Evolutionary conservation across 2,888 invertebrate species (phyloP), one percentile per base, ranked within the genome.

Genomic region (Philhelius pedissequus): DNA sequence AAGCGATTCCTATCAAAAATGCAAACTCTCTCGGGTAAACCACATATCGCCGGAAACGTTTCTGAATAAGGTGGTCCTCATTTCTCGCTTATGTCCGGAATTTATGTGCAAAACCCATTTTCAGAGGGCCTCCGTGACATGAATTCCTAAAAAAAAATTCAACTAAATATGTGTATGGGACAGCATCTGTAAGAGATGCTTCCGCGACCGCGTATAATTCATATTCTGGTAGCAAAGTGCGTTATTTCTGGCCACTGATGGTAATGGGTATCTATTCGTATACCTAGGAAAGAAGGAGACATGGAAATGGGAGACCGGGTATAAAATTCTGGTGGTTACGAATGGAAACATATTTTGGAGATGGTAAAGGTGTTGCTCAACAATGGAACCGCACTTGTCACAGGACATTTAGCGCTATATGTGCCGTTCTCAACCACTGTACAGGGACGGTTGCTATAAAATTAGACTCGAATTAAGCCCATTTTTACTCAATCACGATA

Each of bases 61-160:
- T 25, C 40, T 40, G 60, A 60, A 25, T 15, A 22, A 27, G 60
- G 38, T 60, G 60, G 60, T 11, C 40, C 38, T 60, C 60, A 15
- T 60, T 60, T 60, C 25, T 60, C 60, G 60, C 15, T 25, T 60
- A 60, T 60, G 60, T 60, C 20, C 15, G 58, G 52, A 77, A 82
- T 82, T 82, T 82, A 82, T 82, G 77, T 77, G 60, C 66, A 77
- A 82, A 77, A 82, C 60, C 71, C 71, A 71, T 71, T 76, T 81
- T 66, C 1, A n/a, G 20, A 73, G 73, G 64, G 66, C 11, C 27
- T 20, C 32, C 11, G 69, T 48, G 56, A 15, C 56, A 18, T 32
- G 38, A 56, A 56, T 71, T 58, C 77, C 52, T 71, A 52, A 62
- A 77, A 52, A 62, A 77, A 50, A 66, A 50, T 54, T 71, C 58